Conservation (phyloP, 2,888 invertebrate species). For the Caenorhabditis angaria region DNA sequence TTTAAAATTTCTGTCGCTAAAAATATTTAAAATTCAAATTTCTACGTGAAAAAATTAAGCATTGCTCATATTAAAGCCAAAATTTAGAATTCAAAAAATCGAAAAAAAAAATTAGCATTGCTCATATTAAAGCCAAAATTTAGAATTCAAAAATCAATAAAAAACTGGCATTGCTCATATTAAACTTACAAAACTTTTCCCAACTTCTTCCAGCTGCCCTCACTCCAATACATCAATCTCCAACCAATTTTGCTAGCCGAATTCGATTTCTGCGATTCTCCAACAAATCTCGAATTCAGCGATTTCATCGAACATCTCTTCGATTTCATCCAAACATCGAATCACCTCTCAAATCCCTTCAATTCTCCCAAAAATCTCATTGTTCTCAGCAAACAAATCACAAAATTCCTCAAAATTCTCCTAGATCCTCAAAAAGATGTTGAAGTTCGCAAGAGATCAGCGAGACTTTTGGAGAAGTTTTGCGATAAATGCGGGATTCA, state of each 20-base stretch:
- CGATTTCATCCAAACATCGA: slow-evolving; percentile 9
- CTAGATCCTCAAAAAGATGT: neutral
- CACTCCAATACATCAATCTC: slow-evolving; percentile 3
- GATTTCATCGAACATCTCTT: neutral
- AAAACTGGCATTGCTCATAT: slow-evolving; percentile 1
- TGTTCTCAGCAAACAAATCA: neutral
- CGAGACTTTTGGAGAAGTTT: neutral
- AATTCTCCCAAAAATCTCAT: neutral
- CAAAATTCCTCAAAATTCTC: neutral
- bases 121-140: no score
- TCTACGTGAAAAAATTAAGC: no score
- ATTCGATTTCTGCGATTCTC: slow-evolving; percentile 13
- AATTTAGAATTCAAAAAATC: neutral
- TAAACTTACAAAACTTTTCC: neutral
- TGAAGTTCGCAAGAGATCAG: neutral
- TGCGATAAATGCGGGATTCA: neutral
- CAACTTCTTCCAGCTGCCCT: slow-evolving; percentile 10
- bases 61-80: no score
- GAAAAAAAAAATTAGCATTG: neutral
- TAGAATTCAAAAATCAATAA: neutral
- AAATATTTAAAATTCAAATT: no score
- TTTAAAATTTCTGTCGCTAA: no score
- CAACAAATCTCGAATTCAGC: slow-evolving; percentile 6
- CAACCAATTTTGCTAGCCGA: slow-evolving; percentile 19
- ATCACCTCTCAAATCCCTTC: neutral